Conservation (phyloP, 1,140 invertebrate species). For the Solen grandis region DNA sequence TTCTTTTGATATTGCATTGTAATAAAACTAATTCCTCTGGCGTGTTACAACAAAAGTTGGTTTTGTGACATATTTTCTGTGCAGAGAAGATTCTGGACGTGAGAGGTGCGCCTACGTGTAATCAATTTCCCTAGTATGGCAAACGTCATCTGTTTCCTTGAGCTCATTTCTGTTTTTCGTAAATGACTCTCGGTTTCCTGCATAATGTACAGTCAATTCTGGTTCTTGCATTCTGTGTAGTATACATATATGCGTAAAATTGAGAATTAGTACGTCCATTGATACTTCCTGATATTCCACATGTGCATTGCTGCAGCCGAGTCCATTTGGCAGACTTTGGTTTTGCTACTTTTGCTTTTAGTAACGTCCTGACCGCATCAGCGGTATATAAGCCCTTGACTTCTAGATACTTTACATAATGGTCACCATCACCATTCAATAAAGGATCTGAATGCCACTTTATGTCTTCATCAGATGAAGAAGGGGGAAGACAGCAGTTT, state of each 20-base stretch:
- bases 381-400: background rate
- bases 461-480: background rate
- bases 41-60: no score
- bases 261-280: background rate
- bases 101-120: no score
- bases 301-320: background rate
- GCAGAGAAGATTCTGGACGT: no score
- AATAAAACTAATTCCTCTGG: no score
- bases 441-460: background rate
- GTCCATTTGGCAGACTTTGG: background rate
- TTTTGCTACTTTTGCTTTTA: background rate
- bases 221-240: slow-evolving; percentile 1
- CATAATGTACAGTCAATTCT: background rate
- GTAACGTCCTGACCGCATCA: background rate
- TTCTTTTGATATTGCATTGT: no score
- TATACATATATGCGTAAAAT: background rate
- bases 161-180: background rate
- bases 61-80: no score
- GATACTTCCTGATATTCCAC: background rate
- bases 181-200: slow-evolving; percentile 27
- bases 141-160: background rate
- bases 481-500: background rate
- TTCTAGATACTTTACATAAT: background rate
- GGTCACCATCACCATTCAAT: background rate
- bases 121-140: no score